Evolutionary conservation across 1,140 invertebrate genomes (phyloP).

Genomic region (Charaxes varanes): DNA sequence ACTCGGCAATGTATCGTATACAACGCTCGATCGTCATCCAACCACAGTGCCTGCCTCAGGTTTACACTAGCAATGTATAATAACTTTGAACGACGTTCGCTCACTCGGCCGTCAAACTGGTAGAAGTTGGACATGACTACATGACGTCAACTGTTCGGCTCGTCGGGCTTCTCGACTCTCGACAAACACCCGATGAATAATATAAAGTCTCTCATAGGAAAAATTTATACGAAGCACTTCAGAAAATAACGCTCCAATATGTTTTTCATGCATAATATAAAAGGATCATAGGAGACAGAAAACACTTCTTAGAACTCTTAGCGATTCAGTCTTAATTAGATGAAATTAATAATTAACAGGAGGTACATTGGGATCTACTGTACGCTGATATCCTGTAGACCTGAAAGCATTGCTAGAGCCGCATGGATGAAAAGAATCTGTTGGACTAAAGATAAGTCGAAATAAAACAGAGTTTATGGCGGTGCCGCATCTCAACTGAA

Average conservation of each 20-base stretch:
- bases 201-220: conserved; percentile 54
- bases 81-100: not conserved
- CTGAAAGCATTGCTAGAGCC: no score
- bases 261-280: no score
- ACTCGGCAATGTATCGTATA: conserved; percentile 11
- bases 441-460: no score
- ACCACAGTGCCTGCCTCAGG: not conserved
- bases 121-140: conserved; percentile 53
- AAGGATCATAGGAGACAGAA: no score
- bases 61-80: conserved; percentile 27
- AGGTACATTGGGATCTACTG: no score
- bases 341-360: no score
- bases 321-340: no score
- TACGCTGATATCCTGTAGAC: no score
- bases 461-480: no score
- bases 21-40: conserved; percentile 8
- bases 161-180: conserved; percentile 63
- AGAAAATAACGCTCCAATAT: conserved; percentile 30
- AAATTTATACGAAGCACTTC: conserved; percentile 45
- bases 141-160: conserved; percentile 70
- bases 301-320: no score
- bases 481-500: no score
- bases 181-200: conserved; percentile 56
- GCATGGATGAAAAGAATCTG: no score
- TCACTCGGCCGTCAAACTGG: conserved; percentile 20